phyloP scores from a whole-genome alignment of 2,888 invertebrate species.

The Phortica okadai region DNA sequence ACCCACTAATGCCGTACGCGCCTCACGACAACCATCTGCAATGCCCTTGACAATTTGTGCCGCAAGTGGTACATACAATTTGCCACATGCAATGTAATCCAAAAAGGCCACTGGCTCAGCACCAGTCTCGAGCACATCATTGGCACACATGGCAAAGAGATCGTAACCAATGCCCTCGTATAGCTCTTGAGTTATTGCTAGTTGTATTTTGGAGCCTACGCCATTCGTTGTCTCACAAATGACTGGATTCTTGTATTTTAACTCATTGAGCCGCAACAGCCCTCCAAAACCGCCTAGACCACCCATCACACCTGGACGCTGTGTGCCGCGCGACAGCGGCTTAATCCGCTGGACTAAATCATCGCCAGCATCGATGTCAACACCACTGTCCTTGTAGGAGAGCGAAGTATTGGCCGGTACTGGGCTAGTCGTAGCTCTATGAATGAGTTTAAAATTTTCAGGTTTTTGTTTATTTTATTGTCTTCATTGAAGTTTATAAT shows the following conservation, averaged over 20 bases:
- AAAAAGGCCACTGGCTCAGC: slow-evolving; percentile 97
- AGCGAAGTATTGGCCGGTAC: slow-evolving; percentile 71
- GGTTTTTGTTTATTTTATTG: slow-evolving; percentile 14
- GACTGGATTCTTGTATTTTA: slow-evolving; percentile 85
- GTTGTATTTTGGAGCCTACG: slow-evolving; percentile 96
- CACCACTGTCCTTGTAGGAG: slow-evolving; percentile 93
- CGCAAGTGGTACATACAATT: slow-evolving; percentile 86
- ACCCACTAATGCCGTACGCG: slow-evolving; percentile 94
- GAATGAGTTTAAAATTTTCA: not conserved
- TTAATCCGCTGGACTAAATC: slow-evolving; percentile 89
- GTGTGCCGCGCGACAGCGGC: slow-evolving; percentile 87
- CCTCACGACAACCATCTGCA: slow-evolving; percentile 89
- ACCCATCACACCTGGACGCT: slow-evolving; percentile 87
- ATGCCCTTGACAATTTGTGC: slow-evolving; percentile 90
- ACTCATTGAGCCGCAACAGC: slow-evolving; percentile 88
- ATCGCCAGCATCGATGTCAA: slow-evolving; percentile 95
- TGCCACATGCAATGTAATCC: slow-evolving; percentile 97
- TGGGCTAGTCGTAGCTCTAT: not conserved
- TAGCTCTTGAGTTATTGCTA: slow-evolving; percentile 87
- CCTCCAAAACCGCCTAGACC: slow-evolving; percentile 96
- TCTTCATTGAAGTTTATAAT: slow-evolving; percentile 41
- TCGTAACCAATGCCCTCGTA: slow-evolving; percentile 94
- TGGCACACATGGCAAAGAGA: slow-evolving; percentile 98
- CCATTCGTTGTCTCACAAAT: slow-evolving; percentile 97
- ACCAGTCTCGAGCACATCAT: slow-evolving; percentile 96